Evolutionary conservation across 2,797 vertebrate genomes (phyloP).

Genomic region (Trachops cirrhosus): DNA sequence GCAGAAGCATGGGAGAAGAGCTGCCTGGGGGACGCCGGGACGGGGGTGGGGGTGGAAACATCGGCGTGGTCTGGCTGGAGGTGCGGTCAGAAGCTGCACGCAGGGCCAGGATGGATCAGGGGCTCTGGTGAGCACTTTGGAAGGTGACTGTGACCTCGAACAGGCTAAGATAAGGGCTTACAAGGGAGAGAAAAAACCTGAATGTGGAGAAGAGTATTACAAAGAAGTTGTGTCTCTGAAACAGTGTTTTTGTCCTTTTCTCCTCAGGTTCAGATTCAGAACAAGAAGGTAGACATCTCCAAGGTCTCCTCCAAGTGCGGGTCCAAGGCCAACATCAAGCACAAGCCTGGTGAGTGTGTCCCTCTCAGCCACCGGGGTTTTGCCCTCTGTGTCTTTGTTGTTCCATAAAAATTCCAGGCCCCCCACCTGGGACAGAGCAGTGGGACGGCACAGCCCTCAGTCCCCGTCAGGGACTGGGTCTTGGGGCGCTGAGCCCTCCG

Average conservation of each 20-base stretch:
- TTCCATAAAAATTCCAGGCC: neutral
- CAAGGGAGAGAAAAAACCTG: neutral
- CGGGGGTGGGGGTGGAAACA: accelerated
- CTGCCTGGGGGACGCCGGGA: accelerated
- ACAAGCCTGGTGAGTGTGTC: slow-evolving; percentile 90
- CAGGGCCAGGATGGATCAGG: neutral
- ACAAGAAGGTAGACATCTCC: slow-evolving; percentile 94
- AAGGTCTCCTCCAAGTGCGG: slow-evolving; percentile 96
- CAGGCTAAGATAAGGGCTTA: accelerated
- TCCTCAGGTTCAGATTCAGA: slow-evolving; percentile 93
- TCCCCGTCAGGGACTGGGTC: neutral
- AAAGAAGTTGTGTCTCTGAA: neutral
- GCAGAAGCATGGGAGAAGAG: neutral
- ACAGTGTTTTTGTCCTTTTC: neutral
- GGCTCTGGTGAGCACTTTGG: neutral
- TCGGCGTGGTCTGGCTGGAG: neutral
- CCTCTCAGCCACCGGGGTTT: neutral
- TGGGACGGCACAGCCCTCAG: neutral
- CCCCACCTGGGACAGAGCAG: neutral
- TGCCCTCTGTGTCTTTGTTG: neutral
- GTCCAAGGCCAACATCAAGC: slow-evolving; percentile 93
- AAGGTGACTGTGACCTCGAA: neutral
- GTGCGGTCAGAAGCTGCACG: neutral
- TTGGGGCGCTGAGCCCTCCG: accelerated
- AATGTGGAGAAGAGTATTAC: accelerated